Evolutionary conservation across 2,888 invertebrate genomes (phyloP).

Genomic region (Eilema griseolum): DNA sequence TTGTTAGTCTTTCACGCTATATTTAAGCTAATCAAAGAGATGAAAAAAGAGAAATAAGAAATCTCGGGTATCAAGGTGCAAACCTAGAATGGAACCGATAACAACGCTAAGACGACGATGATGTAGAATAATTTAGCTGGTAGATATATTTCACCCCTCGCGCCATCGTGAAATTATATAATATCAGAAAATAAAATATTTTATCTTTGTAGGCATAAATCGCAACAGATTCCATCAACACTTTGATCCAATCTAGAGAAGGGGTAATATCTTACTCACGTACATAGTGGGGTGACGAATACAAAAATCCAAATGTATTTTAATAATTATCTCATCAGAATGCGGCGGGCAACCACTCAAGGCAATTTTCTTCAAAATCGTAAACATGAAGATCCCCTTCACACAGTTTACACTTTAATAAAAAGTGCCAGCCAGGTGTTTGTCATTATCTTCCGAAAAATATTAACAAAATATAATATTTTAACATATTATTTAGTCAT

Average conservation of each 20-base stretch:
- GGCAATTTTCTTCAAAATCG: slow-evolving; percentile 65
- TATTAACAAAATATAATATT: too few species aligned
- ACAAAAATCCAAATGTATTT: slow-evolving; percentile 30
- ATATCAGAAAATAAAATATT: background rate
- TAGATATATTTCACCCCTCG: background rate
- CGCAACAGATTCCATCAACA: background rate
- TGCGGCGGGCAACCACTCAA: slow-evolving; percentile 66
- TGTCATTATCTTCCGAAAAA: background rate
- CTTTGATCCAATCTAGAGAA: background rate
- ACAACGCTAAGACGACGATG: too few species aligned
- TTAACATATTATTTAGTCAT: too few species aligned
- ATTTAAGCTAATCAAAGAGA: too few species aligned
- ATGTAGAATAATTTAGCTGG: too few species aligned
- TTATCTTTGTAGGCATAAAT: background rate
- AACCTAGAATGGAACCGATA: too few species aligned
- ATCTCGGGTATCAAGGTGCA: too few species aligned
- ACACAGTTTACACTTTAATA: slow-evolving; percentile 30
- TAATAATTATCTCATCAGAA: slow-evolving; percentile 59
- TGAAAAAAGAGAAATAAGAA: too few species aligned
- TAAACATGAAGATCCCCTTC: slow-evolving; percentile 9
- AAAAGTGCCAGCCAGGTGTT: background rate
- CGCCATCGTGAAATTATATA: background rate
- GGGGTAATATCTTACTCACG: background rate
- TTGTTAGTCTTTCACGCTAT: too few species aligned
- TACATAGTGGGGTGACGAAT: slow-evolving; percentile 1